These are phyloP conservation scores for Borostomias antarcticus DNA, from an alignment of 2,797 vertebrate genomes.

Conservation along the genomic window DNA sequence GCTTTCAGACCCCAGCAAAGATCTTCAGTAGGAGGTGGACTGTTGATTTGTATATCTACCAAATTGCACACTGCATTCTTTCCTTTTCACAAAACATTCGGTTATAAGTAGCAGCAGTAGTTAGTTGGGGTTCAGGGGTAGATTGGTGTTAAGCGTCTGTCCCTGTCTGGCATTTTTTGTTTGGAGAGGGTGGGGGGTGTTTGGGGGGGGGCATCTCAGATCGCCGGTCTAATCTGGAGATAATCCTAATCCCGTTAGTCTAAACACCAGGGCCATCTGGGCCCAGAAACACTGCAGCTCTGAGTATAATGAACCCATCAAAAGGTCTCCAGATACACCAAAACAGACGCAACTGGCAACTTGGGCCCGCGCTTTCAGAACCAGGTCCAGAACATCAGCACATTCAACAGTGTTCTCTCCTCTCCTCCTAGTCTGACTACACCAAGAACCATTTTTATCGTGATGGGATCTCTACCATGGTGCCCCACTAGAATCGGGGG, in stretches of 20 bases:
- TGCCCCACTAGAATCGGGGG: too few species aligned
- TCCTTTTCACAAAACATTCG: neutral
- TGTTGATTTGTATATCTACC: too few species aligned
- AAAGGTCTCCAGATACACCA: conserved; percentile 45
- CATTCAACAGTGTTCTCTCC: neutral
- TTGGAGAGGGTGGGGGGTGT: conserved; percentile 26
- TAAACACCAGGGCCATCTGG: conserved; percentile 70
- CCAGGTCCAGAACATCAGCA: neutral
- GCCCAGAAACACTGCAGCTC: conserved; percentile 33
- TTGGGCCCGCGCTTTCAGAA: conserved; percentile 12
- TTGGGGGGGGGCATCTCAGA: conserved; percentile 51
- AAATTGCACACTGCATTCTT: neutral
- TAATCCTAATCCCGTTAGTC: conserved; percentile 75
- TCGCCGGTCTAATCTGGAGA: conserved; percentile 65
- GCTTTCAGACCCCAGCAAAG: too few species aligned
- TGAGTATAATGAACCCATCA: conserved; percentile 64
- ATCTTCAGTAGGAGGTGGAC: too few species aligned
- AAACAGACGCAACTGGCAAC: neutral
- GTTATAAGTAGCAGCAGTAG: neutral
- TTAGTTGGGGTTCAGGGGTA: too few species aligned
- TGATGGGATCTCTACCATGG: too few species aligned
- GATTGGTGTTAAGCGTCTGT: too few species aligned
- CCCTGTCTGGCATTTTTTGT: neutral
- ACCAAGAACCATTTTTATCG: neutral
- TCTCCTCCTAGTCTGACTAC: neutral